phyloP scores from a whole-genome alignment of 2,113 vertebrate genomes.

The Crotalus helleri region DNA sequence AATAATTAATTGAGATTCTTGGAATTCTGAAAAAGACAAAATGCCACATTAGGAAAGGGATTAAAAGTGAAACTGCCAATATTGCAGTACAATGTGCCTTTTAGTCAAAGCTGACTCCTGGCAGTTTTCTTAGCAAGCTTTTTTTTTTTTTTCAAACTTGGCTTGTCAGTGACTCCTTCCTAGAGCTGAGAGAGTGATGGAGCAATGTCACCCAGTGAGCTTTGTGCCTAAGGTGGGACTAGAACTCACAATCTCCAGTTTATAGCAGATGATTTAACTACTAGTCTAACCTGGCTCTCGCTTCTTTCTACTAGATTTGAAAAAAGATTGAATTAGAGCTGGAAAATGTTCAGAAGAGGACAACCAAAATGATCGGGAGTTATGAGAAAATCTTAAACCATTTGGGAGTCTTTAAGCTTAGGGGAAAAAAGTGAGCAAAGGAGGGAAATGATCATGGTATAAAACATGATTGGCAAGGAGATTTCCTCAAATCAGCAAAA shows the following conservation, averaged over 20 bases:
- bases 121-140: background rate
- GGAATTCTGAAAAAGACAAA: background rate
- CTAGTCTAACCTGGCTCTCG: background rate
- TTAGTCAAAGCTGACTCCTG: background rate
- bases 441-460: background rate
- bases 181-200: background rate
- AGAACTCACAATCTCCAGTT: background rate
- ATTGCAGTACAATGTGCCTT: background rate
- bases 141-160: background rate
- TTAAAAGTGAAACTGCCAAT: background rate
- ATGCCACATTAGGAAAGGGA: background rate
- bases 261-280: background rate
- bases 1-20: background rate
- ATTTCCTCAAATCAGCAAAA: background rate
- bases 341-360: background rate
- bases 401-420: background rate
- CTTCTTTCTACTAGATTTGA: background rate
- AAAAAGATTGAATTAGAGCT: background rate
- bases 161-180: background rate
- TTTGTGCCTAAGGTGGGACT: background rate
- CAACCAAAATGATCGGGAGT: background rate
- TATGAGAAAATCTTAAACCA: background rate
- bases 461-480: background rate
- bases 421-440: background rate
- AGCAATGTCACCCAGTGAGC: rapidly evolving